These are phyloP conservation scores for Phenacoccus solenopsis DNA, from an alignment of 1,140 invertebrate species.

Conservation along the genomic window DNA sequence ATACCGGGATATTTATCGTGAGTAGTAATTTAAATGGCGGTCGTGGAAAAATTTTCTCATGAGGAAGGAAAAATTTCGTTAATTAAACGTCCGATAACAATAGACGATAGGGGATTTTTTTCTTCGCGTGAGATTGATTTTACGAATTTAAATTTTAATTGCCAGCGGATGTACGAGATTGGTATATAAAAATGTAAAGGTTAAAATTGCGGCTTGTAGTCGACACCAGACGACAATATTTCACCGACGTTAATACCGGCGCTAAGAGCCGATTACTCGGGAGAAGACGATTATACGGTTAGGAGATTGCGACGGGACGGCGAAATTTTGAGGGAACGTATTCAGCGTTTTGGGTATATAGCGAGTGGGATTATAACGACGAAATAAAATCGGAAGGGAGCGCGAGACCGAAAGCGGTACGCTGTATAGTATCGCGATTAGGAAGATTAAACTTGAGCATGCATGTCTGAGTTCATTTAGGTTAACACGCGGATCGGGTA, in stretches of 20 bases:
- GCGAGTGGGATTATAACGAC: background rate
- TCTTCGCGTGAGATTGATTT: no score
- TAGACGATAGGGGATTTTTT: no score
- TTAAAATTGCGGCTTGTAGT: background rate
- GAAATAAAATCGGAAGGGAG: conserved; percentile 1
- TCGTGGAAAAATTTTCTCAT: conserved; percentile 2
- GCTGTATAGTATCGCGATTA: conserved; percentile 5
- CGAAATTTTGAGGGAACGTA: background rate
- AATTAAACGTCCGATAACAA: no score
- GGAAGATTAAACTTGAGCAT: conserved; percentile 7
- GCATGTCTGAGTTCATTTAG: conserved; percentile 14
- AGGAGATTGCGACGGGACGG: background rate
- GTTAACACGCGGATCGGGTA: background rate
- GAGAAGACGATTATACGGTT: background rate
- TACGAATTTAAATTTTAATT: background rate
- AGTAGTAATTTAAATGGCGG: background rate
- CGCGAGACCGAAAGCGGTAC: background rate
- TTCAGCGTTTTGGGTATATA: background rate
- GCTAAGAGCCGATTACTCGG: background rate
- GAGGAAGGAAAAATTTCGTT: no score
- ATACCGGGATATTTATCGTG: background rate
- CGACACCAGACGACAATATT: background rate
- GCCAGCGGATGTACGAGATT: background rate
- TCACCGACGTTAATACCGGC: background rate
- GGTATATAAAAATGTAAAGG: background rate